Evolutionary conservation across 2,797 vertebrate genomes (phyloP).

Genomic region (Anableps anableps): DNA sequence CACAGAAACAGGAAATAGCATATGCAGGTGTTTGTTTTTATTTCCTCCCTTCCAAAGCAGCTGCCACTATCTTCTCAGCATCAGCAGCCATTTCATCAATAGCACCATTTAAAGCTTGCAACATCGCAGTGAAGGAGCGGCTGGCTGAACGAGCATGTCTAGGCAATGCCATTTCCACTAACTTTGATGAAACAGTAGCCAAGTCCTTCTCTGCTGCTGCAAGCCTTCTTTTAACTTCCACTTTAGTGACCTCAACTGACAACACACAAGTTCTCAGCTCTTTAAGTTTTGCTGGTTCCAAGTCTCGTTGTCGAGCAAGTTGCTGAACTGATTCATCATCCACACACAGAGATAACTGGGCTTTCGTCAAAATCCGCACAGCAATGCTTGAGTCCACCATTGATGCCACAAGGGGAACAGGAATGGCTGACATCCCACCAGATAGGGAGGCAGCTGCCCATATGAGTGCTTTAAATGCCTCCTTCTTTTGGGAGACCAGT

Average conservation of each 20-base stretch:
- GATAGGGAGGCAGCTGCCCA: slow-evolving; percentile 81
- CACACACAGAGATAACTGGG: slow-evolving; percentile 73
- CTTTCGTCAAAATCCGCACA: slow-evolving; percentile 75
- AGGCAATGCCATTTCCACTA: slow-evolving; percentile 78
- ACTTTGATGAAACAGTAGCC: slow-evolving; percentile 47
- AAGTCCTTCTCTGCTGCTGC: slow-evolving; percentile 70
- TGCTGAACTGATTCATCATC: slow-evolving; percentile 72
- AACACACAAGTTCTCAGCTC: slow-evolving; percentile 65
- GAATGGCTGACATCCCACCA: slow-evolving; percentile 76
- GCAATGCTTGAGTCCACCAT: slow-evolving; percentile 78
- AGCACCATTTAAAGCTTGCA: slow-evolving; percentile 73
- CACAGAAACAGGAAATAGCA: slow-evolving; percentile 21
- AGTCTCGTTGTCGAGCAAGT: slow-evolving; percentile 59
- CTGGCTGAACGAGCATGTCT: slow-evolving; percentile 68
- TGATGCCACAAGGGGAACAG: slow-evolving; percentile 78
- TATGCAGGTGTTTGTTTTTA: slow-evolving; percentile 25
- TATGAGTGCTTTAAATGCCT: slow-evolving; percentile 75
- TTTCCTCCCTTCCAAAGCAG: slow-evolving; percentile 46
- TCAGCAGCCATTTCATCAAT: slow-evolving; percentile 80
- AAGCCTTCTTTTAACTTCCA: slow-evolving; percentile 73
- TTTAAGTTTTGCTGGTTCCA: slow-evolving; percentile 59
- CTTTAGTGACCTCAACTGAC: slow-evolving; percentile 75
- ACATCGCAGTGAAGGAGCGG: slow-evolving; percentile 77
- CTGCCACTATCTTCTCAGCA: slow-evolving; percentile 68
- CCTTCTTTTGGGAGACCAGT: slow-evolving; percentile 75